Evolutionary conservation across 2,888 invertebrate species (phyloP), one percentile per base, ranked within the genome.

Genomic region (Orgyia antiqua): DNA sequence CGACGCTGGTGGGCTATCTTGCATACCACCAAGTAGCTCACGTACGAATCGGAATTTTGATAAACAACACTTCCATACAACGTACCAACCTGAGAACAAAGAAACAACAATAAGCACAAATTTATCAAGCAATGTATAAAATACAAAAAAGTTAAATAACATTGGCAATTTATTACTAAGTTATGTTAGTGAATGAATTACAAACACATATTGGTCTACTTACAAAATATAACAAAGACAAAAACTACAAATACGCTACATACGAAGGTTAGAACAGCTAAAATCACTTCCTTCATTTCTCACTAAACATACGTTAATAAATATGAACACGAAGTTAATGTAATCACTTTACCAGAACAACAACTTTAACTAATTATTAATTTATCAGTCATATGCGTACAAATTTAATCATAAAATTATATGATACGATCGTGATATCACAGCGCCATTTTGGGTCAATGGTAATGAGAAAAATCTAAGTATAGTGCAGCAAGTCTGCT

Each of bases 61-160:
- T 33, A 97, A 82, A 75, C 96, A 95, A 48, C 95, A 90, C 79
- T 93, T 95, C 96, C 96, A 97, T 48, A 96, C 94, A 39, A 95
- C 88, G 74, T 92, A 95, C 96, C 96, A 96, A 63, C 95, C 96
- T 96, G 78, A 24, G 2, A 90, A 90, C 67, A 79, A 75, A 70
- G 65, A 59, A 66, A 57, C 58, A n/a, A n/a, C n/a, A n/a, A n/a
- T n/a, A n/a, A n/a, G n/a, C n/a, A n/a, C n/a, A n/a, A n/a, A n/a
- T n/a, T n/a, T n/a, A n/a, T n/a, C n/a, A n/a, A n/a, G n/a, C n/a
- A n/a, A n/a, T n/a, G n/a, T n/a, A n/a, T n/a, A n/a, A n/a, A n/a
- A n/a, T n/a, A n/a, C n/a, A n/a, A n/a, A n/a, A n/a, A n/a, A n/a
- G n/a, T n/a, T n/a, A n/a, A n/a, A 48, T 33, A 41, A 37, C 36